Base-by-base conservation (phyloP, 1,140 invertebrate species). In the Yoshiicerus persimilis region DNA sequence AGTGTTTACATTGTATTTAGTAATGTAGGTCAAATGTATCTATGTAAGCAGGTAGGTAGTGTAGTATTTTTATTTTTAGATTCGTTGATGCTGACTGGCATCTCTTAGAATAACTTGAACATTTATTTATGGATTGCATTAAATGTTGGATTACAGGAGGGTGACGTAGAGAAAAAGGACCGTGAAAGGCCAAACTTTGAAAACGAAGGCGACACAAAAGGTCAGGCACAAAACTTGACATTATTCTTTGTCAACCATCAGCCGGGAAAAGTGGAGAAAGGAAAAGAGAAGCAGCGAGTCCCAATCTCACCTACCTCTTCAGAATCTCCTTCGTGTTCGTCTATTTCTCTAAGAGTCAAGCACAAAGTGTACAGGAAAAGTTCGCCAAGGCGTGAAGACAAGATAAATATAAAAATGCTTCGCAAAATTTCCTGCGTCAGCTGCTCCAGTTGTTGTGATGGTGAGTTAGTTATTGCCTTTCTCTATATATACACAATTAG, bases 351-450 rank as follows among this genome's bases (percentile, higher is more conserved):
- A 16, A 30, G 83, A 84, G 83, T 62, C 83, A 84, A 84, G 23
- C 75, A 38, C 30, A 80, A 38, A 80, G 75, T 80, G 30, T 32
- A 80, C 75, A 34, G 75, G 32, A 36, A 32, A 23, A 80, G 39
- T 84, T 23, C 41, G 23, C 83, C 83, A 84, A 84, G 32, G 83
- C 83, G 83, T 84, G 83, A 84, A 84, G 34, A 86, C 56, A 86
- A 86, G 85, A 64, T 86, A 70, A 86, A 70, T 64, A 86, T 66
- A 86, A 86, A 86, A 86, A 86, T 86, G 85, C 64, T 86, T 9
- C 56, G 85, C 27, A 62, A 86, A 86, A 41, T 86, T 20, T 38
- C 56, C 62, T 86, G 85, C 70, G 85, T 64, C 56, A 86, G 56
- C 30, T 86, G 85, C 30, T 25, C 85, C 10, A 38, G 64, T 36